Conservation (phyloP, 2,113 vertebrate genomes). For the Eptatretus burgeri region DNA sequence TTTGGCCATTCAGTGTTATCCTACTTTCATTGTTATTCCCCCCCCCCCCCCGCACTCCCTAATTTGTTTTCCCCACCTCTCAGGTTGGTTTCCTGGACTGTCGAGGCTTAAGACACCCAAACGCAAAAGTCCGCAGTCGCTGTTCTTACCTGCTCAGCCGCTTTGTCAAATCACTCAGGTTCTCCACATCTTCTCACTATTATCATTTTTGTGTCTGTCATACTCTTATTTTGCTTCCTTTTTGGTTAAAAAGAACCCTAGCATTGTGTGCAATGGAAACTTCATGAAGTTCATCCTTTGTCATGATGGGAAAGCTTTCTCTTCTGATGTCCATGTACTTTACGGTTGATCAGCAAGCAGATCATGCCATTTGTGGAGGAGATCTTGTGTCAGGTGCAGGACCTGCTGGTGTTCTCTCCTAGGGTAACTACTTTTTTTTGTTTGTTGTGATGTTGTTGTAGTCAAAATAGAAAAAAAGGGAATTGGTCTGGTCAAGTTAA, state of each 20-base stretch:
- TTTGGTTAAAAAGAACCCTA: neutral
- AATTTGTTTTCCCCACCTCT: slow-evolving; percentile 11
- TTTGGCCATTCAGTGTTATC: neutral
- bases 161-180: slow-evolving; percentile 89
- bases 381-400: slow-evolving; percentile 73
- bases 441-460: no score
- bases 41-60: neutral
- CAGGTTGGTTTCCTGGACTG: slow-evolving; percentile 97
- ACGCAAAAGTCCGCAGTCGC: slow-evolving; percentile 74
- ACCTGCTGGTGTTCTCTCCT: slow-evolving; percentile 54
- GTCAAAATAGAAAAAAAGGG: no score
- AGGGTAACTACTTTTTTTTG: slow-evolving; percentile 42
- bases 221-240: slow-evolving; percentile 13
- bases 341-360: slow-evolving; percentile 30
- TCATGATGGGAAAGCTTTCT: no score
- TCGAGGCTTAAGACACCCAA: slow-evolving; percentile 59
- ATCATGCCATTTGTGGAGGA: slow-evolving; percentile 83
- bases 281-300: no score
- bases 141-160: slow-evolving; percentile 79
- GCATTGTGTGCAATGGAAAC: no score
- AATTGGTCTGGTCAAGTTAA: no score
- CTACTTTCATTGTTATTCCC: neutral
- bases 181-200: slow-evolving; percentile 20
- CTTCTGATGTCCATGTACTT: no score
- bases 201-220: slow-evolving; percentile 12